phyloP scores from a whole-genome alignment of 2,888 invertebrate genomes.

The Euzophera pinguis region DNA sequence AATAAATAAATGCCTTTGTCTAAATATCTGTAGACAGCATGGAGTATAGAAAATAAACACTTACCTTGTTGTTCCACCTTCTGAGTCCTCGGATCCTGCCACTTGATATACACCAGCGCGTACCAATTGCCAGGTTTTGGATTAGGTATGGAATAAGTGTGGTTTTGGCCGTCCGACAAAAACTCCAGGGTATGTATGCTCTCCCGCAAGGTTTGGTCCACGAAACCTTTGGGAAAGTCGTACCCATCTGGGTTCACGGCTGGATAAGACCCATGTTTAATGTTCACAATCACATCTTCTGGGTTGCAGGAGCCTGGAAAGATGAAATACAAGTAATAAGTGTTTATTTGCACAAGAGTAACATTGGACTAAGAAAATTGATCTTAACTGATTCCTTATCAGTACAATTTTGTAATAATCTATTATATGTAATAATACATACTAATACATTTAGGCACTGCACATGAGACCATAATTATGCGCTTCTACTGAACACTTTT shows the following conservation, averaged over 20 bases:
- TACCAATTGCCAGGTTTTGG: conserved; percentile 90
- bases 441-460: too few species aligned
- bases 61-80: conserved; percentile 88
- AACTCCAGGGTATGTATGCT: conserved; percentile 78
- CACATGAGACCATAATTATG: too few species aligned
- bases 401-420: too few species aligned
- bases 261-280: conserved; percentile 91
- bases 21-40: too few species aligned
- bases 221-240: conserved; percentile 84
- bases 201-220: conserved; percentile 69
- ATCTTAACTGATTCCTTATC: too few species aligned
- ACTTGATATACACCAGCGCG: conserved; percentile 87
- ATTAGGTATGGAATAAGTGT: conserved; percentile 80
- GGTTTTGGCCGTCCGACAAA: conserved; percentile 80
- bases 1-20: too few species aligned
- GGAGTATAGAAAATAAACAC: conserved; percentile 16
- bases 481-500: too few species aligned
- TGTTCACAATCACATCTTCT: conserved; percentile 82
- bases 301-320: conserved; percentile 79
- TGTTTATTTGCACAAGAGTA: too few species aligned
- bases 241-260: conserved; percentile 91
- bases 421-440: too few species aligned
- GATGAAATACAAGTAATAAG: too few species aligned
- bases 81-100: conserved; percentile 85
- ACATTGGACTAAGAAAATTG: too few species aligned